Evolutionary conservation across 2,113 vertebrate genomes (phyloP).

Genomic region (Nesogale talazaci): DNA sequence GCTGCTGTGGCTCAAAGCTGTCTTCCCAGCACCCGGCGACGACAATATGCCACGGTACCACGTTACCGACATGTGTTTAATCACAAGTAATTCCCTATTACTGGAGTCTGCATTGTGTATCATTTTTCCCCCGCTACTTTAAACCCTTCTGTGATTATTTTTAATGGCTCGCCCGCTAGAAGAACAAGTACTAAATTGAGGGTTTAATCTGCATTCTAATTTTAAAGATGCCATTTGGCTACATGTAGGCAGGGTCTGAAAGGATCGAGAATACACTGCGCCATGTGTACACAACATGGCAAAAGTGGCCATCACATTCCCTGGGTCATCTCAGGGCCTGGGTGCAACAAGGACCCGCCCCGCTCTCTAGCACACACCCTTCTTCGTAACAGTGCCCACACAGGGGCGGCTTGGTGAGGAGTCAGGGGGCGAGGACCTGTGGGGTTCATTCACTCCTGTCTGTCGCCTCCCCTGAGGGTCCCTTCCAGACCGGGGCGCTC

Average conservation of each 20-base stretch:
- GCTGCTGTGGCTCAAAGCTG: too few relatives aligned
- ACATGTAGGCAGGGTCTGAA: background rate
- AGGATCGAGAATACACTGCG: background rate
- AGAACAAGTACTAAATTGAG: background rate
- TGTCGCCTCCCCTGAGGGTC: too few relatives aligned
- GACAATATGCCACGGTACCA: background rate
- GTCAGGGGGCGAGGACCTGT: background rate
- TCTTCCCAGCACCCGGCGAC: background rate
- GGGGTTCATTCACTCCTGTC: background rate
- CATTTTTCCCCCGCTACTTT: background rate
- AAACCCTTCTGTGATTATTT: constrained; percentile 1
- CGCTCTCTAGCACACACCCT: fast-evolving
- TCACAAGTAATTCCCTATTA: background rate
- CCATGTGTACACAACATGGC: background rate
- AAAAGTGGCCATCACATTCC: background rate
- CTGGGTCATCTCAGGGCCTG: background rate
- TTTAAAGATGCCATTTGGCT: background rate
- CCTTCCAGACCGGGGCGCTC: too few relatives aligned
- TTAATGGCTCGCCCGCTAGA: background rate
- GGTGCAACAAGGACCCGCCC: background rate
- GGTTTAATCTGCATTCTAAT: constrained; percentile 11
- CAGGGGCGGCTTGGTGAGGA: background rate
- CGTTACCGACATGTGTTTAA: background rate
- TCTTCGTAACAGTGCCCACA: background rate
- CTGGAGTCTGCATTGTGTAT: background rate